Evolutionary conservation across 2,888 invertebrate genomes (phyloP).

Genomic region (Panzeria rudis): DNA sequence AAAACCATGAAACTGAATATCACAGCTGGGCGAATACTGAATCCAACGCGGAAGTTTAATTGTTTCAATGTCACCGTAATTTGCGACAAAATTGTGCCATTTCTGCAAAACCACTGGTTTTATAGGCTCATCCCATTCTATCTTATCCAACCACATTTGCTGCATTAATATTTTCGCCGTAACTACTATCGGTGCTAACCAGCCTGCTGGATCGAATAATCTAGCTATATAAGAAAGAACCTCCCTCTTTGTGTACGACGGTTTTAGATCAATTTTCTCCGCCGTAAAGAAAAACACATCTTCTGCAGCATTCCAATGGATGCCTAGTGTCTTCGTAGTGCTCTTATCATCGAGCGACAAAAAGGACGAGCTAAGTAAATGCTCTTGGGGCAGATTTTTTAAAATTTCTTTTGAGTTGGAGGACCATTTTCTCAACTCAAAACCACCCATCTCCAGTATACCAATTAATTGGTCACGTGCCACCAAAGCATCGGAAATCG

Average conservation of each 20-base stretch:
- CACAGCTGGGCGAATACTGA: conserved; percentile 2
- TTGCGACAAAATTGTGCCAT: conserved; percentile 1
- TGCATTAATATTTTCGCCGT: no score
- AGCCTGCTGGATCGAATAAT: conserved; percentile 36
- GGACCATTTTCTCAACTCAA: no score
- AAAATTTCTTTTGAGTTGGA: no score
- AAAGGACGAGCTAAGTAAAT: no score
- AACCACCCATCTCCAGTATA: no score
- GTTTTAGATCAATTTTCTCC: background rate
- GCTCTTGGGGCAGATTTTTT: no score
- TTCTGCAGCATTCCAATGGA: background rate
- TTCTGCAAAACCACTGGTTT: conserved; percentile 9
- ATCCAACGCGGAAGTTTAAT: conserved; percentile 17
- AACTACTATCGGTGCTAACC: no score
- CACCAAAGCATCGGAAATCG: no score
- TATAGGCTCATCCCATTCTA: background rate
- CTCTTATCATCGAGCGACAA: no score
- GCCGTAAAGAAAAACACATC: background rate
- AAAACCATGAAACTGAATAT: no score
- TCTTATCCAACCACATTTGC: conserved; percentile 40
- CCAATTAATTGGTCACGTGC: no score
- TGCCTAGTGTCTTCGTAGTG: background rate
- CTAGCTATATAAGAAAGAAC: background rate
- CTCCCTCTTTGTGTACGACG: background rate
- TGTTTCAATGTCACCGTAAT: conserved; percentile 10